Evolutionary conservation across 2,888 invertebrate genomes (phyloP), one percentile per base, ranked within the genome.

Genomic region (Meiosimyza decipiens): DNA sequence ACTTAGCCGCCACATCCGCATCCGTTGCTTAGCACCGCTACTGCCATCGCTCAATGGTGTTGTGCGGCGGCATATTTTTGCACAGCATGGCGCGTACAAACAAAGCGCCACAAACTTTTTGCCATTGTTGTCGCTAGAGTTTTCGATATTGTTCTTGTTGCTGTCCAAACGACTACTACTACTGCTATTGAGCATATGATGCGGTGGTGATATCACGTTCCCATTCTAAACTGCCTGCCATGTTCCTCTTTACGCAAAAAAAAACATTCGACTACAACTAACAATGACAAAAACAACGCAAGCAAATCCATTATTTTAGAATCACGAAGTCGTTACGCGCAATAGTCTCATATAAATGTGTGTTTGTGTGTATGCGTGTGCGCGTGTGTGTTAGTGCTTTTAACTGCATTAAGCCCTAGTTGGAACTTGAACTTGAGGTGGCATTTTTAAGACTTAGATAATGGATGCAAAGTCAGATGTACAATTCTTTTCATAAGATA

Each of bases 271-370:
- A 67, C n/a, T 16, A 74, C 52, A 54, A 28, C 55, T 40, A n/a
- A 40, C 40, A 40, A 40, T 40, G 40, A 40, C 40, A 40, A 40
- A 40, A 40, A 40, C 40, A 40, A 40, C 40, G 57, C 59, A 74
- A 71, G 71, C 71, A 72, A 77, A 75, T 52, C 74, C 71, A 76
- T 76, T 75, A 76, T 78, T 77, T 78, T 71, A 71, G 68, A 75
- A 77, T 78, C 75, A 75, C 74, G 75, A 74, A 75, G 75, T 76
- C 77, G 77, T 78, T 78, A 77, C 57, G 75, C 75, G 72, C 65
- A 50, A 60, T 49, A 57, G 60, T 57, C 59, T 7, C 51, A 50
- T 64, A 50, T n/a, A 64, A 59, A 50, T 65, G 50, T 54, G 55
- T 60, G 18, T 57, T 49, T 33, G 54, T 71, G 47, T 65, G 28